phyloP scores from a whole-genome alignment of 2,888 invertebrate genomes.

The Mactromeris polynyma region DNA sequence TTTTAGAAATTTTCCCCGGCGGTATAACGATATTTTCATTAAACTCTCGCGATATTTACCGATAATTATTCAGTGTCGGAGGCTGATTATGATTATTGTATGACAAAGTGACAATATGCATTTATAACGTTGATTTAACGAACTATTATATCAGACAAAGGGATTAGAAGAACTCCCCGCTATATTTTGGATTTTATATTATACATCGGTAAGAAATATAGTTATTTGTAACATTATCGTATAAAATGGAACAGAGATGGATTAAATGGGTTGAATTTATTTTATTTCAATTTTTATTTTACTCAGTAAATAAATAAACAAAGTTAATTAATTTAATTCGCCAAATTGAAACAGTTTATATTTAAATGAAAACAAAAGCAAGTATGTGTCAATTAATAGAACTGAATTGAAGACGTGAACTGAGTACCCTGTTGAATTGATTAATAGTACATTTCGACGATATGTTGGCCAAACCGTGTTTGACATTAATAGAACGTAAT shows the following conservation, averaged over 20 bases:
- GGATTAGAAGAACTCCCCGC: conserved; percentile 32
- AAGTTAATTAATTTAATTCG: not conserved
- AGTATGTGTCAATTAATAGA: not conserved
- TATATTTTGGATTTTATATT: conserved; percentile 6
- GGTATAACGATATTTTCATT: not conserved
- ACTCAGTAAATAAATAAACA: not conserved
- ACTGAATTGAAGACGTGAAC: too few species aligned
- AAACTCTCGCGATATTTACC: not conserved
- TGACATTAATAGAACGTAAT: too few species aligned
- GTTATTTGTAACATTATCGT: not conserved
- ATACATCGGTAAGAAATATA: not conserved
- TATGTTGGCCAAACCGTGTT: too few species aligned
- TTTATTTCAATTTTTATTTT: not conserved
- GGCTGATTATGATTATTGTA: not conserved
- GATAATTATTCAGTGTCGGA: not conserved
- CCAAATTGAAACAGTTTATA: not conserved
- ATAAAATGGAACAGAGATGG: not conserved
- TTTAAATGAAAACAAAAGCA: not conserved
- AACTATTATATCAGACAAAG: conserved; percentile 22
- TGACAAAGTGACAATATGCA: not conserved
- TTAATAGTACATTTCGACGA: too few species aligned
- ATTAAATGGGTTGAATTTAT: not conserved
- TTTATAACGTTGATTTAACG: conserved; percentile 7
- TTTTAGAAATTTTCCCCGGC: not conserved
- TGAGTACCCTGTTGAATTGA: too few species aligned